Evolutionary conservation across 2,888 invertebrate species (phyloP), one percentile per base, ranked within the genome.

Genomic region (Monoplex corrugatus): DNA sequence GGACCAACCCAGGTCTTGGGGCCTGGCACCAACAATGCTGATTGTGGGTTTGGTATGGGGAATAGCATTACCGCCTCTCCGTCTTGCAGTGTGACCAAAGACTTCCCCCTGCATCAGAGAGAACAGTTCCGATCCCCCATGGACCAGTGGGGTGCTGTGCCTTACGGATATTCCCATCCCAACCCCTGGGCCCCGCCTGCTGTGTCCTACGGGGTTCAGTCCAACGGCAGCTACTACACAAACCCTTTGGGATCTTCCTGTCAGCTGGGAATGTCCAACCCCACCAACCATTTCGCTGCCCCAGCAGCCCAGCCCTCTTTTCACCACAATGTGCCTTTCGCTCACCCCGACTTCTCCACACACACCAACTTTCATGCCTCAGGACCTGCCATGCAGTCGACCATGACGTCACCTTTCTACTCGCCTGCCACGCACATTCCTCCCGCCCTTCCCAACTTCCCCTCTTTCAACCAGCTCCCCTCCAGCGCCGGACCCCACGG

Each of bases 401-500:
- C 90, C 72, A 84, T 90, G 91, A 83, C 90, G 75, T 75, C 90
- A 38, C 87, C 89, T 44, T 87, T 92, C 87, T 90, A 91, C 89
- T 87, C 90, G 35, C 91, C 92, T 63, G 89, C 91, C 63, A 91
- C 92, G 83, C 90, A 91, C 89, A 89, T 89, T 45, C 90, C 92
- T 78, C 82, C 92, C 82, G 90, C 91, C 85, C 92, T 92, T 90
- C 92, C 92, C 91, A 91, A 72, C 84, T 90, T 89, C 90, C 88
- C 88, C 91, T 87, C 63, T 91, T 83, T 92, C 90, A 82, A 44
- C 87, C 87, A 90, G 89, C 89, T 91, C 82, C 86, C 90, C 50
- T 72, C 89, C 90, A 75, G 82, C 87, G 40, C 89, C 87, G 75
- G 89, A 82, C 86, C 84, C 44, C 89, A 89, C 78, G 75, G 80